Percentiles rank a stretch among this genome's conserved stretches.
These are phyloP conservation scores for Acinonyx jubatus DNA, from an alignment of 2,113 vertebrate genomes.

Conservation along the genomic window DNA sequence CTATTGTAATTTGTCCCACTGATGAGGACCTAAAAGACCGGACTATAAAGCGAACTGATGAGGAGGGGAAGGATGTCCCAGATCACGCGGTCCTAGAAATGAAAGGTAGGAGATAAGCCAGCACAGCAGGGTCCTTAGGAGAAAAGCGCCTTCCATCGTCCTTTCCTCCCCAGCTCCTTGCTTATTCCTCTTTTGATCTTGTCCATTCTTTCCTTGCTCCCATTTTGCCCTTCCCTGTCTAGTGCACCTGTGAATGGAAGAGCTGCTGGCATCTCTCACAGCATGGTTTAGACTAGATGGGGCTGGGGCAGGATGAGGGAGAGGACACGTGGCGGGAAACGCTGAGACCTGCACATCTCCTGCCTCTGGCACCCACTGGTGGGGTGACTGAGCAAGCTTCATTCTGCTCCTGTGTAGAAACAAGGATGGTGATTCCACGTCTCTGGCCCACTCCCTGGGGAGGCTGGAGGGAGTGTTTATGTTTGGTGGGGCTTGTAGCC, in stretches of 20 bases:
- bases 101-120: constrained; percentile 91
- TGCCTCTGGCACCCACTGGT: neutral
- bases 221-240: constrained; percentile 4
- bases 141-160: neutral
- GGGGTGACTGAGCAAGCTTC: neutral
- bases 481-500: neutral
- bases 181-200: neutral
- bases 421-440: neutral
- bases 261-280: neutral
- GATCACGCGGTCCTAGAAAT: constrained; percentile 97
- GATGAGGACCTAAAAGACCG: constrained; percentile 96
- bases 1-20: constrained; percentile 97
- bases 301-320: neutral
- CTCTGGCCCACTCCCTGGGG: neutral
- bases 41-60: constrained; percentile 95
- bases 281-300: neutral
- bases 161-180: too few relatives aligned
- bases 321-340: neutral
- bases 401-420: neutral
- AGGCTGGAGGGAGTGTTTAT: neutral
- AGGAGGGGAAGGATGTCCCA: constrained; percentile 97
- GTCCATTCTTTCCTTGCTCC: neutral
- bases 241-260: neutral
- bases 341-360: neutral
- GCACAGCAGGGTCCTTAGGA: neutral